Evolutionary conservation across 2,797 vertebrate genomes (phyloP).

Genomic region (Todus mexicanus): DNA sequence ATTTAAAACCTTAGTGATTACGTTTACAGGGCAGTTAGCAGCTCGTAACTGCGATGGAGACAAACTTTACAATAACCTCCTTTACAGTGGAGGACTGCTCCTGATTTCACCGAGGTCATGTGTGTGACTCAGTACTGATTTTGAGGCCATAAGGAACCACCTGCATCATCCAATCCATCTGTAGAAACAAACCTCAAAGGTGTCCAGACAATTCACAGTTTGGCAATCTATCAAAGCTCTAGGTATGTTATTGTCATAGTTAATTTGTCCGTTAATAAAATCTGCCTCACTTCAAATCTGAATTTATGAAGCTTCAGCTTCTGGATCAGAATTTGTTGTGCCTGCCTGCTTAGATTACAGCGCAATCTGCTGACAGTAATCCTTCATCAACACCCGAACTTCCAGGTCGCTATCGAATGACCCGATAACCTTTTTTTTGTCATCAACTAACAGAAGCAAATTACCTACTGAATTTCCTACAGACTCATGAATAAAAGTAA

Average conservation of each 20-base stretch:
- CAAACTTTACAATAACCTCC: neutral
- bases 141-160: neutral
- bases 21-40: slow-evolving; percentile 25
- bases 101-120: neutral
- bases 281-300: neutral
- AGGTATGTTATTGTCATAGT: neutral
- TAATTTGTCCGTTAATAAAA: neutral
- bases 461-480: neutral
- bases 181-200: neutral
- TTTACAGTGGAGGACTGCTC: neutral
- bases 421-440: neutral
- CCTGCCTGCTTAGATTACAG: neutral
- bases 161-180: neutral
- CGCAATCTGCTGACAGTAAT: neutral
- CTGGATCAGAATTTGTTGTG: neutral
- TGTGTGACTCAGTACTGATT: neutral
- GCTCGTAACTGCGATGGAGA: neutral
- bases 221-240: neutral
- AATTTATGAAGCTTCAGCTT: neutral
- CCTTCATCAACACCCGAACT: neutral
- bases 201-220: neutral
- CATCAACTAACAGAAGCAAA: neutral
- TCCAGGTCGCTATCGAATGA: neutral
- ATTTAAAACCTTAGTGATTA: slow-evolving; percentile 32
- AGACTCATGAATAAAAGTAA: neutral